A percentile compares a stretch with the other conserved stretches of the same genome.
phyloP scores from a whole-genome alignment of 2,113 vertebrate genomes.

The Campylomormyrus tamandua region DNA sequence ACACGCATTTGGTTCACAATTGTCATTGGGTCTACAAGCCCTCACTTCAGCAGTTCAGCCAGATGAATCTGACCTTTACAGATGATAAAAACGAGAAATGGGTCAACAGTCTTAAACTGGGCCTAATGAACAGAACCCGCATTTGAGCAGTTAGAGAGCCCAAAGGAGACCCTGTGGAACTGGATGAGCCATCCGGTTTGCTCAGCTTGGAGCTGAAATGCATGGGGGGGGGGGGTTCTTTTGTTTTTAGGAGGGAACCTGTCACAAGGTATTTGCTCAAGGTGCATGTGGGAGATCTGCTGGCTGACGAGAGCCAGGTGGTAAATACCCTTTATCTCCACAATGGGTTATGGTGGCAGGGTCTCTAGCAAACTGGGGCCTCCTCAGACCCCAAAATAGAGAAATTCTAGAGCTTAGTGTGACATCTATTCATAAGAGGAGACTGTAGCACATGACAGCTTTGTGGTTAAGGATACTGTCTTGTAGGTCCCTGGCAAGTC shows the following conservation, averaged over 20 bases:
- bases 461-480: neutral
- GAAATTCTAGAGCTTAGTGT: neutral
- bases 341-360: neutral
- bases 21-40: neutral
- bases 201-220: neutral
- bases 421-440: neutral
- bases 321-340: neutral
- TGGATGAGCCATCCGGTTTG: neutral
- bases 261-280: conserved; percentile 10
- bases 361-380: neutral
- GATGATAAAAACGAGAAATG: neutral
- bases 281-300: conserved; percentile 1
- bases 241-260: neutral
- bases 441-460: neutral
- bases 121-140: neutral
- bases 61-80: neutral
- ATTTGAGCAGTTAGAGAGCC: neutral
- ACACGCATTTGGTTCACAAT: neutral
- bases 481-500: neutral
- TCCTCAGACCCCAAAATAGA: neutral
- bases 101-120: neutral
- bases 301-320: neutral
- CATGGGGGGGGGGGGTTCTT: neutral
- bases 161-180: neutral
- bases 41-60: neutral